Evolutionary conservation across 2,888 invertebrate genomes (phyloP).

Genomic region (Stramonita haemastoma): DNA sequence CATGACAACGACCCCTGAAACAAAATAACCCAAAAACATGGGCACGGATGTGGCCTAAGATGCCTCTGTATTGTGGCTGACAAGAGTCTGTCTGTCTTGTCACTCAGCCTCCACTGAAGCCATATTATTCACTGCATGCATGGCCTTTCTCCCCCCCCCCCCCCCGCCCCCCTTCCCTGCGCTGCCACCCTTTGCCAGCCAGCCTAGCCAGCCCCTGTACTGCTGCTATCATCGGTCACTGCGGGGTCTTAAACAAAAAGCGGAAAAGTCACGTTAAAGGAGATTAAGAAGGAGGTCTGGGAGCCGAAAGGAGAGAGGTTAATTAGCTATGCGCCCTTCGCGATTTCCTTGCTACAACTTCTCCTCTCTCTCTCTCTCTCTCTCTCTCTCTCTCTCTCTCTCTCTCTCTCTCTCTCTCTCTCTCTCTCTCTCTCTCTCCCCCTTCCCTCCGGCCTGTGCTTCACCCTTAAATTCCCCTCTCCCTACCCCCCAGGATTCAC

Average conservation of each 20-base stretch:
- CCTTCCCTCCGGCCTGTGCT: neutral
- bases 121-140: neutral
- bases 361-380: neutral
- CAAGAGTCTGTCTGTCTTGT: neutral
- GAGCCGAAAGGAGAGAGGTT: neutral
- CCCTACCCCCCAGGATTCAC: neutral
- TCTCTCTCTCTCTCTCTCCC: neutral
- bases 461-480: neutral
- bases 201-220: neutral
- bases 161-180: neutral
- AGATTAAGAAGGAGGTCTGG: constrained; percentile 23
- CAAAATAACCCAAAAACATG: no score
- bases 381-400: constrained; percentile 8
- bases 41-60: no score
- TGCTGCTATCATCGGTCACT: neutral
- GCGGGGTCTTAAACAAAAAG: neutral
- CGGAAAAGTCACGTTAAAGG: constrained; percentile 38
- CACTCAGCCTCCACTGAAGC: neutral
- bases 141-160: neutral
- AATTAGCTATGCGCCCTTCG: constrained; percentile 7
- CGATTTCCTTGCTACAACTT: neutral
- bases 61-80: no score
- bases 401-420: neutral
- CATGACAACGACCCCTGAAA: no score
- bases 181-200: neutral